Conservation (phyloP, 2,113 vertebrate genomes). For the Cavia porcellus region DNA sequence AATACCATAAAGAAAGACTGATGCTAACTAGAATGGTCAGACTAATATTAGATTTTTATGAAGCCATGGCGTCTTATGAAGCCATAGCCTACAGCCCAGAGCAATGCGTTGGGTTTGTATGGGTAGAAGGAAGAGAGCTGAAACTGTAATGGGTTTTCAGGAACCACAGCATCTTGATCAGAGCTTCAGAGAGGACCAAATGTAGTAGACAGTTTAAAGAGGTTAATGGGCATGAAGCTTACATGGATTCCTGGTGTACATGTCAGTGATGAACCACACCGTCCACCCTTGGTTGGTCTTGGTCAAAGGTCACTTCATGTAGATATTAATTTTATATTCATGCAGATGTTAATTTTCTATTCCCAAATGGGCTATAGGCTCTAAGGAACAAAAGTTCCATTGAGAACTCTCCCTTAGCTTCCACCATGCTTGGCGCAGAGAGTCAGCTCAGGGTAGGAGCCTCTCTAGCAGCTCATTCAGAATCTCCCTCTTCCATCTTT, state of each 20-base stretch:
- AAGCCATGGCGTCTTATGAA: neutral
- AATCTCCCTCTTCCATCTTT: neutral
- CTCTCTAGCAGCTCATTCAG: neutral
- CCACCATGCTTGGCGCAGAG: neutral
- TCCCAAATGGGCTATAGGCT: neutral
- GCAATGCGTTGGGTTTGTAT: neutral
- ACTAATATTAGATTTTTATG: neutral
- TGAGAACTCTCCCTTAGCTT: neutral
- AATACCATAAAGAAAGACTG: constrained; percentile 46
- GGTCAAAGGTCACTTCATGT: neutral
- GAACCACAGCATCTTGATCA: neutral
- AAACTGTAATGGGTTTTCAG: neutral
- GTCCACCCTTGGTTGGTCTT: neutral
- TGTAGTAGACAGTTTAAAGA: neutral
- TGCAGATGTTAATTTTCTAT: neutral
- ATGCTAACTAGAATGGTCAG: neutral
- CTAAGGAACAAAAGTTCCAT: neutral
- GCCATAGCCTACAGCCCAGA: neutral
- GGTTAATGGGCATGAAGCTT: neutral
- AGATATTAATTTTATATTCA: neutral
- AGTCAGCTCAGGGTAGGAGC: neutral
- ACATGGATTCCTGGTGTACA: neutral
- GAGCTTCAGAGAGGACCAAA: neutral
- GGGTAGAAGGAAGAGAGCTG: neutral
- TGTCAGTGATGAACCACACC: neutral